Conservation (phyloP, 2,797 vertebrate genomes). For the Scleropages formosus region DNA sequence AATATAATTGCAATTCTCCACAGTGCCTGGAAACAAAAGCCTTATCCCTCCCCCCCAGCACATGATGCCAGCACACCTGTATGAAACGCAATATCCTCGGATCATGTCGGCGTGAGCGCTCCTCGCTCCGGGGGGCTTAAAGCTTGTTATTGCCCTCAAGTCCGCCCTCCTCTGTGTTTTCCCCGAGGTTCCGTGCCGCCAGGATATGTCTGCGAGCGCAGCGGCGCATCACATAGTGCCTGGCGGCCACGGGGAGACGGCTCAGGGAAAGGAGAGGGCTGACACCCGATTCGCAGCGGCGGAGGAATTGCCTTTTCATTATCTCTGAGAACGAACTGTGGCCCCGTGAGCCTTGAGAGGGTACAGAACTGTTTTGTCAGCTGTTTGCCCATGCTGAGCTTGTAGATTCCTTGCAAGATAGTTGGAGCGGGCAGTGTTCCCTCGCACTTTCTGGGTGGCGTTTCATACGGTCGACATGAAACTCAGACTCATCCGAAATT, state of each 20-base stretch:
- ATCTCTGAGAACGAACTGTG: conserved; percentile 27
- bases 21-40: neutral
- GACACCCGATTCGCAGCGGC: conserved; percentile 27
- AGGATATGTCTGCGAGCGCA: neutral
- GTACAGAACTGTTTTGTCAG: conserved; percentile 32
- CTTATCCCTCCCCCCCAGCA: neutral
- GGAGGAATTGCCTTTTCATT: conserved; percentile 37
- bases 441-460: neutral
- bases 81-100: neutral
- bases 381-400: conserved; percentile 35
- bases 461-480: neutral
- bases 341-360: conserved; percentile 23
- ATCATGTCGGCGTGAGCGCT: neutral
- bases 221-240: neutral
- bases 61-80: neutral
- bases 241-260: neutral
- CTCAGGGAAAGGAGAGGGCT: neutral
- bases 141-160: conserved; percentile 1
- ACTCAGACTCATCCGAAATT: neutral
- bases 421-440: neutral
- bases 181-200: conserved; percentile 26
- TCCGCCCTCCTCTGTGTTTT: too few species aligned
- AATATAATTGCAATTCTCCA: neutral
- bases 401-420: conserved; percentile 37
- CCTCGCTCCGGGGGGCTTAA: neutral